Percentiles rank a stretch among this genome's conserved stretches.
These are phyloP conservation scores for Polylopha cassiicola DNA, from an alignment of 2,888 invertebrate species.

Conservation along the genomic window DNA sequence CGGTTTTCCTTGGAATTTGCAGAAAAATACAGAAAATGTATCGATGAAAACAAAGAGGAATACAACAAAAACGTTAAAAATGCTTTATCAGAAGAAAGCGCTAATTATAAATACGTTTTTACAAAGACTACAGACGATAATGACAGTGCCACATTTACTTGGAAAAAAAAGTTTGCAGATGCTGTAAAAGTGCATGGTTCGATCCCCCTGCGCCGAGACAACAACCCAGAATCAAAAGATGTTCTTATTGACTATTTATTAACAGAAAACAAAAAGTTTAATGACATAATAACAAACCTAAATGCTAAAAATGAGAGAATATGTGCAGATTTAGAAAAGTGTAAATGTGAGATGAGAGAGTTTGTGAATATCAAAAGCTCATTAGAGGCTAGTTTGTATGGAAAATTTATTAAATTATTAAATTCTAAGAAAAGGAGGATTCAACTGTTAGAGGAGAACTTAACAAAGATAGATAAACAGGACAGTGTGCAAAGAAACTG, in stretches of 20 bases:
- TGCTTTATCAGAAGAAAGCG: slow-evolving; percentile 9
- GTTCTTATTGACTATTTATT: slow-evolving; percentile 12
- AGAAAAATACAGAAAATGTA: slow-evolving; percentile 32
- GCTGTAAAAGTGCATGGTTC: slow-evolving; percentile 10
- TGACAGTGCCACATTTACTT: slow-evolving; percentile 11
- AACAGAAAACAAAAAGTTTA: slow-evolving; percentile 11
- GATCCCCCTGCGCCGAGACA: slow-evolving; percentile 12
- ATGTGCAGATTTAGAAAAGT: slow-evolving; percentile 9
- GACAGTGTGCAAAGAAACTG: neutral
- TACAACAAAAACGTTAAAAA: slow-evolving; percentile 37
- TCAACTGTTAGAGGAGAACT: slow-evolving; percentile 44
- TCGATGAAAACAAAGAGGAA: slow-evolving; percentile 38
- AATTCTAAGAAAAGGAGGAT: slow-evolving; percentile 48
- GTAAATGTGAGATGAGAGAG: slow-evolving; percentile 17
- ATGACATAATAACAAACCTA: neutral
- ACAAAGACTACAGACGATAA: neutral
- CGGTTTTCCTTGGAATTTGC: slow-evolving; percentile 42
- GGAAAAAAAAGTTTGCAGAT: slow-evolving; percentile 15
- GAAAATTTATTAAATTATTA: slow-evolving; percentile 21
- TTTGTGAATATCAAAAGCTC: slow-evolving; percentile 14
- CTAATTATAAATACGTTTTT: slow-evolving; percentile 13
- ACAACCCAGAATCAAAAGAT: slow-evolving; percentile 12
- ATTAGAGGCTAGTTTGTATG: slow-evolving; percentile 20
- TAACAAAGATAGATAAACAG: slow-evolving; percentile 32
- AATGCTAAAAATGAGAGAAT: slow-evolving; percentile 3